phyloP scores from a whole-genome alignment of 1,140 invertebrate species.

The Heliothis virescens region DNA sequence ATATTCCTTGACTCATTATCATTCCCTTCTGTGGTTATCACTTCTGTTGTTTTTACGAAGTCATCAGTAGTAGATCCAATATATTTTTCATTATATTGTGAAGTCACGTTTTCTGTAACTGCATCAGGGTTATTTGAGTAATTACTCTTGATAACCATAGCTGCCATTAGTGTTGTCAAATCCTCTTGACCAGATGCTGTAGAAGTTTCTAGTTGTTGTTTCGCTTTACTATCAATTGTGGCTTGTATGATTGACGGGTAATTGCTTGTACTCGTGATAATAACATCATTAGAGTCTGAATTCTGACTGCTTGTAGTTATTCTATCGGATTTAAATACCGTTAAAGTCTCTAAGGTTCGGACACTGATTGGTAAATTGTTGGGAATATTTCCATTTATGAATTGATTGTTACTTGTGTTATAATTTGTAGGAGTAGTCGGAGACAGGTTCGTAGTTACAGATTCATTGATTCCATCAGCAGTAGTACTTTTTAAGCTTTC shows the following conservation, averaged over 20 bases:
- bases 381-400: neutral
- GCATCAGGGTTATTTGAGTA: neutral
- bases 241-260: neutral
- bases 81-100: neutral
- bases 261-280: neutral
- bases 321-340: no score
- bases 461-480: neutral
- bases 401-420: no score
- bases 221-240: neutral
- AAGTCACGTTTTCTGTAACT: neutral
- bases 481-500: neutral
- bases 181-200: neutral
- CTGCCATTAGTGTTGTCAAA: neutral
- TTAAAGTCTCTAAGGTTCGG: no score
- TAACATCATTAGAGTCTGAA: neutral
- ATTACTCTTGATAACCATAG: neutral
- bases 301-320: no score
- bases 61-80: neutral
- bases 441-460: neutral
- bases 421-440: neutral
- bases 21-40: no score
- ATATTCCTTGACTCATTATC: no score
- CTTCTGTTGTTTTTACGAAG: neutral
- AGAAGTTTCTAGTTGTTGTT: neutral
- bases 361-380: neutral